Percentiles rank a stretch among this genome's conserved stretches.
These are phyloP conservation scores for Leguminivora glycinivorella DNA, from an alignment of 1,140 invertebrate genomes.

Conservation along the genomic window DNA sequence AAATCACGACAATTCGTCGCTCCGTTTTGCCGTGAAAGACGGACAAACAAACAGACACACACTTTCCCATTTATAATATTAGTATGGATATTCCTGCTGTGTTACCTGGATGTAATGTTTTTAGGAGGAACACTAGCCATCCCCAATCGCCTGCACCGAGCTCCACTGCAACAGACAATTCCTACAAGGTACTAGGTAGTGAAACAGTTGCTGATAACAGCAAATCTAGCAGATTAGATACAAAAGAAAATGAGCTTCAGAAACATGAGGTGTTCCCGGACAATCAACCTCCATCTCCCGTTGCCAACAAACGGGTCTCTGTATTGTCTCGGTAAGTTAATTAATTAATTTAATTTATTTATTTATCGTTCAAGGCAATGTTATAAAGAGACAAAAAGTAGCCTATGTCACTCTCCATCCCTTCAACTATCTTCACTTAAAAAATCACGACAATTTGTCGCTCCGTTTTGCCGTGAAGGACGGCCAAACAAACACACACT, in stretches of 20 bases:
- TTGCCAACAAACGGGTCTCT: neutral
- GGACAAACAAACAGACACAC: no score
- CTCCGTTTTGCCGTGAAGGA: no score
- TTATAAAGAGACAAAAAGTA: no score
- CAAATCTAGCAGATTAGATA: neutral
- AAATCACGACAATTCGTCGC: no score
- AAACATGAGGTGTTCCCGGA: neutral
- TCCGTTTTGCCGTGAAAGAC: no score
- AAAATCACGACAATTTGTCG: no score
- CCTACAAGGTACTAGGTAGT: neutral
- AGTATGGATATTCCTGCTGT: neutral
- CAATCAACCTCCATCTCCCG: neutral
- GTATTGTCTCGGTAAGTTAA: conserved; percentile 7
- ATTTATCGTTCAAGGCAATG: no score
- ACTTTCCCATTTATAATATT: neutral
- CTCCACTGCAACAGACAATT: neutral
- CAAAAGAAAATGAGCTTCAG: neutral
- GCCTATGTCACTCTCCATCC: no score
- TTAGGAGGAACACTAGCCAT: neutral
- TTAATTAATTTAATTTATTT: no score
- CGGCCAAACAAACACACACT: no score
- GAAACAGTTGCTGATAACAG: neutral
- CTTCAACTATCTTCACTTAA: no score
- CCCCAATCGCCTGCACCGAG: neutral
- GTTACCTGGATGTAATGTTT: neutral